phyloP scores from a whole-genome alignment of 2,797 vertebrate genomes.

The Hafferia zeledoni region DNA sequence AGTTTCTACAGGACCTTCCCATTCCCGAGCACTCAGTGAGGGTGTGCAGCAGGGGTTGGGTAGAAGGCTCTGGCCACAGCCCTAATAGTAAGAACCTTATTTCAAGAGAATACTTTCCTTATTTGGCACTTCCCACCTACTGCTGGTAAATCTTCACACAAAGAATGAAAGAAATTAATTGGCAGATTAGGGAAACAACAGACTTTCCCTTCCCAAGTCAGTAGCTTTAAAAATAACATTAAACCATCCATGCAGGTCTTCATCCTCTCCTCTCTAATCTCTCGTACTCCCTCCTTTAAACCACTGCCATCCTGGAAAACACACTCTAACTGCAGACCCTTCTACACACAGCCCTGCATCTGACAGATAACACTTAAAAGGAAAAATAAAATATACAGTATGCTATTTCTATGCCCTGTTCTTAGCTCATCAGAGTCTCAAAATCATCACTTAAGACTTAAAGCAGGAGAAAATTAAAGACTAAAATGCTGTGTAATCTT shows the following conservation, averaged over 20 bases:
- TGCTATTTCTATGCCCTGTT: neutral
- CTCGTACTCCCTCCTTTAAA: neutral
- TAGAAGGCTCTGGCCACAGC: neutral
- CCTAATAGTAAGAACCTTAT: neutral
- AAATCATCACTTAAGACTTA: neutral
- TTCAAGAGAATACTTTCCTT: neutral
- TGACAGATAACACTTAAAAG: neutral
- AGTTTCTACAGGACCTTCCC: neutral
- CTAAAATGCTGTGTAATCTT: neutral
- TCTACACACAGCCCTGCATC: neutral
- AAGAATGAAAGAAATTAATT: neutral
- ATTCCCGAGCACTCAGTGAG: fast-evolving
- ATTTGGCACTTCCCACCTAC: neutral
- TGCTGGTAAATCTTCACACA: neutral
- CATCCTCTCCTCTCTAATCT: neutral
- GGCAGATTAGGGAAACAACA: neutral
- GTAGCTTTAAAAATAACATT: neutral
- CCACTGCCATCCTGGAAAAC: neutral
- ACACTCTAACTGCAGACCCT: neutral
- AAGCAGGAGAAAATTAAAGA: neutral
- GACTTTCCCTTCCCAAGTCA: neutral
- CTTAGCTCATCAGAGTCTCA: neutral
- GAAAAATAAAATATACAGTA: neutral
- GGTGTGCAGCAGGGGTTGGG: neutral
- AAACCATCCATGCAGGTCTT: neutral